A percentile compares a stretch with the other conserved stretches of the same genome.
phyloP scores from a whole-genome alignment of 2,888 invertebrate genomes.

The Parasteatoda lunata region DNA sequence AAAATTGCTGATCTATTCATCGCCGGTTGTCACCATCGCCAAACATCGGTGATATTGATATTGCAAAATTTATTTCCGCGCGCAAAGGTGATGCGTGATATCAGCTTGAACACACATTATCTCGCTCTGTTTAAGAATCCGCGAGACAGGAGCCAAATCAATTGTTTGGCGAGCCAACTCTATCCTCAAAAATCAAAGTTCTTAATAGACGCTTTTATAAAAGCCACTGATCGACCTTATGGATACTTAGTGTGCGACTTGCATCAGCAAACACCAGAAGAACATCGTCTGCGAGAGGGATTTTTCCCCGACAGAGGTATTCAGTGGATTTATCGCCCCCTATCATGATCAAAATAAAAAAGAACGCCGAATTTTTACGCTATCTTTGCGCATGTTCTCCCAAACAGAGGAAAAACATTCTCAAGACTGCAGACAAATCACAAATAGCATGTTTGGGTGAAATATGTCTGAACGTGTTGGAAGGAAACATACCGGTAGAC shows the following conservation, averaged over 20 bases:
- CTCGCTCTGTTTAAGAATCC: slow-evolving; percentile 58
- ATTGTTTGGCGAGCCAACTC: slow-evolving; percentile 32
- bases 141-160: slow-evolving; percentile 43
- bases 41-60: slow-evolving; percentile 41
- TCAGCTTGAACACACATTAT: slow-evolving; percentile 43
- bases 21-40: slow-evolving; percentile 28
- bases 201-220: background rate
- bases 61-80: slow-evolving; percentile 40
- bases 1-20: slow-evolving; percentile 24
- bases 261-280: background rate
- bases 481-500: no score
- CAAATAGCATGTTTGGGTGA: background rate
- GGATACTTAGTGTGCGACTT: background rate
- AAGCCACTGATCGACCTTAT: no score
- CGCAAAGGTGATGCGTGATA: slow-evolving; percentile 29
- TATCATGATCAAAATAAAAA: background rate
- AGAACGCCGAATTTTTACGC: no score
- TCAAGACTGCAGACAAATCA: background rate
- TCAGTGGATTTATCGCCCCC: background rate
- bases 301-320: background rate
- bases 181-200: slow-evolving; percentile 26
- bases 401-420: no score
- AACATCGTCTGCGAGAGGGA: background rate
- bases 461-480: slow-evolving; percentile 5
- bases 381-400: no score